Base-by-base conservation (phyloP, 2,797 vertebrate species). In the Trematomus bernacchii region DNA sequence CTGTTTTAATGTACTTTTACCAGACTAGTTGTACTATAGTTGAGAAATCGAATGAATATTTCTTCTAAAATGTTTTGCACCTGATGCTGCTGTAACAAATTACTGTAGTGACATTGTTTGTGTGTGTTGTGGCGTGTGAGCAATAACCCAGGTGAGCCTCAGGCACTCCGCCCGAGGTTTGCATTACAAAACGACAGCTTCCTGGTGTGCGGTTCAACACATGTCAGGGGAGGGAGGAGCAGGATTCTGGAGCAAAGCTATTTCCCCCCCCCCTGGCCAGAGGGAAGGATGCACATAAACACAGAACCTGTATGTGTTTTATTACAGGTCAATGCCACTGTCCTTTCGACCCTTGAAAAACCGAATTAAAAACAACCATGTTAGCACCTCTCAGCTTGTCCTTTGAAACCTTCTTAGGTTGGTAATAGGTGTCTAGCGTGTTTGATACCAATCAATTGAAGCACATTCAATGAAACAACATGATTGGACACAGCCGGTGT, bases 111-210 rank as follows among this genome's bases (percentile, higher is more conserved):
- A 43, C 12, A 63, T 40, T 81, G 55, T 61, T 55, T 47, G 15
- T 58, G 66, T 73, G 19, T 43, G 58, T 30, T 81, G 61, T 40
- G 44, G 66, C 19, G 0, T 80, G 61, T 71, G 58, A 67, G 21
- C 37, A 57, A 37, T 68, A 61, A 66, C 73, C 65, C 66, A 77
- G 64, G 72, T 79, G 72, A 73, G 40, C 64, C 44, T 52, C 11
- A 43, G 15, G 27, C 10, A 16, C 67, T 30, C 73, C 52, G 0
- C 74, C 71, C 43, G 19, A 43, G 12, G 40, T 81, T 81, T 81
- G 77, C 66, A 59, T 73, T 72, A 78, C 64, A 70, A 79, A 83
- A 46, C 58, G 12, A n/a, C 10, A 37, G 50, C 47, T 76, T 66
- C 16, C 47, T 65, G 59, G 37, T 11, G 3, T 27, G 21, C 10